Evolutionary conservation across 1,140 invertebrate species (phyloP).

Genomic region (Aphidius ervi): DNA sequence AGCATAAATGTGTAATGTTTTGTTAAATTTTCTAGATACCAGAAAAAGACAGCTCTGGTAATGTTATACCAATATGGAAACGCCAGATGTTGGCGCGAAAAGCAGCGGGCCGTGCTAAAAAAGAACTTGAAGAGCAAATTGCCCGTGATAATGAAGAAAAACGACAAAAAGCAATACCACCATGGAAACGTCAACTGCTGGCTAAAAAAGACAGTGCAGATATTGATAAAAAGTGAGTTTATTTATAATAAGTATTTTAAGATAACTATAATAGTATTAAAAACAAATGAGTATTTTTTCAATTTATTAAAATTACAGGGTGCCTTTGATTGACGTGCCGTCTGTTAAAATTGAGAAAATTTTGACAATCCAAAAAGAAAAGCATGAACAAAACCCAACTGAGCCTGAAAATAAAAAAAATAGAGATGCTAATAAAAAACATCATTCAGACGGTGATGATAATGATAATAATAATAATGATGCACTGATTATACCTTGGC

Average conservation of each 20-base stretch:
- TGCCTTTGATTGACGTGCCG: constrained; percentile 14
- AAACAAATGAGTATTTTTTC: neutral
- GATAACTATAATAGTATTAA: neutral
- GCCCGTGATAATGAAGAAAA: constrained; percentile 80
- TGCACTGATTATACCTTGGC: constrained; percentile 74
- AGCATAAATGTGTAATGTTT: constrained; percentile 1
- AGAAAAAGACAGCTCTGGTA: constrained; percentile 82
- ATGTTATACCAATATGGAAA: constrained; percentile 88
- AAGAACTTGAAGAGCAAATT: constrained; percentile 81
- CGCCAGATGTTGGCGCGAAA: constrained; percentile 91
- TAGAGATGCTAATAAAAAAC: constrained; percentile 17
- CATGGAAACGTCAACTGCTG: constrained; percentile 87
- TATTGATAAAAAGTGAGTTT: constrained; percentile 62
- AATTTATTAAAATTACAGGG: no score
- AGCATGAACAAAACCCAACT: constrained; percentile 19
- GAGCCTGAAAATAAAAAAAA: constrained; percentile 23
- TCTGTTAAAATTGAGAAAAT: constrained; percentile 38
- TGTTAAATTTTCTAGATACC: constrained; percentile 68
- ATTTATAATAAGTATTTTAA: neutral
- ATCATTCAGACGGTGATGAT: constrained; percentile 27
- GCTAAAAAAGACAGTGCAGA: constrained; percentile 67
- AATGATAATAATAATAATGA: constrained; percentile 61
- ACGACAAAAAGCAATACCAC: constrained; percentile 79
- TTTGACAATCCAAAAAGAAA: constrained; percentile 21
- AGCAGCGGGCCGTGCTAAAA: constrained; percentile 84